Base-by-base conservation (phyloP, 2,797 vertebrate species). In the Takifugu ocellatus region DNA sequence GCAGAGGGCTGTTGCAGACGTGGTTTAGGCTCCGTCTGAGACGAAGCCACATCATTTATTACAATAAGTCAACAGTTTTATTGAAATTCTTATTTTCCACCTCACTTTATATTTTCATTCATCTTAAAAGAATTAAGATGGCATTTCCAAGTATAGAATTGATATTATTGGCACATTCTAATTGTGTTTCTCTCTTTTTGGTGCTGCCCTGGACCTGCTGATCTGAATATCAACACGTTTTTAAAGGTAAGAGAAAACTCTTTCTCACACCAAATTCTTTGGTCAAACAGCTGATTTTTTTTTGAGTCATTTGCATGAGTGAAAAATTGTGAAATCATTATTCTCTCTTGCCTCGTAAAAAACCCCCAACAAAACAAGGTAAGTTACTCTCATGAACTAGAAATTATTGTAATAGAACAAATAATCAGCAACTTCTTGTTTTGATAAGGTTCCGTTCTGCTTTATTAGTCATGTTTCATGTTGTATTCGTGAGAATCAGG, bases 231-330 rank as follows among this genome's bases (percentile, higher is more conserved):
- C 59, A 42, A 25, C 54, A 16, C 39, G 25, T 65, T 66, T 52
- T 65, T 57, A 81, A 39, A 92, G 90, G 91, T 90, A 87, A 89
- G 88, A 49, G 29, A 27, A 61, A 43, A 64, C 44, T 49, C 21
- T 39, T 24, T 56, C 56, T 5, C 43, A 11, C 39, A 47, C 49
- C 46, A 47, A n/a, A 47, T 17, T 3, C 45, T 45, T 24, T 10
- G 12, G 17, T 25, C 5, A 11, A 24, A 25, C 43, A 56, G 54
- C 7, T 2, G 12, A 57, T 52, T 55, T 7, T 44, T 17, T n/a
- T n/a, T n/a, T n/a, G n/a, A 11, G 26, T 54, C 31, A 51, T 8
- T 15, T 17, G 15, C 17, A 14, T 52, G 46, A 21, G 36, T 43
- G 9, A 2, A 39, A 39, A 55, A 63, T 50, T 21, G 44, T 66